Percentiles rank a stretch among this genome's conserved stretches.
Evolutionary conservation across 2,113 vertebrate species (phyloP).

Genomic region (Tetrax tetrax): DNA sequence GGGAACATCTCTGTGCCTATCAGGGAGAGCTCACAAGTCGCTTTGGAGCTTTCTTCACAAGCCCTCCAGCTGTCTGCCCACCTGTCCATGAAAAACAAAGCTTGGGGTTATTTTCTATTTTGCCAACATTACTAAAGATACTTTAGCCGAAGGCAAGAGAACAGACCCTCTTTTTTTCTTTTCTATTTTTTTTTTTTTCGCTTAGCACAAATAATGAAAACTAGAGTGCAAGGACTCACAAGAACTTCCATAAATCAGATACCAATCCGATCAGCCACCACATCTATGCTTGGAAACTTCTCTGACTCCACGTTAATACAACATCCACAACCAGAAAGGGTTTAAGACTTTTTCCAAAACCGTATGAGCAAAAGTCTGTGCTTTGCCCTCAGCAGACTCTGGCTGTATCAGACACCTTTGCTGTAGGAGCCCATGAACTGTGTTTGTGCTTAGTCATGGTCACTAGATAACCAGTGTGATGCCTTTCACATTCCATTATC

Average conservation of each 20-base stretch:
- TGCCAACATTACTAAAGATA: neutral
- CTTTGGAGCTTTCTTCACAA: neutral
- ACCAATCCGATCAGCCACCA: neutral
- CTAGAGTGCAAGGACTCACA: neutral
- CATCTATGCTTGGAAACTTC: neutral
- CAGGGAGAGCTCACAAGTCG: neutral
- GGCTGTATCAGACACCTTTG: neutral
- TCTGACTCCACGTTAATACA: neutral
- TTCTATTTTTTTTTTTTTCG: neutral
- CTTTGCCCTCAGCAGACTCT: neutral
- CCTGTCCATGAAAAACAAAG: neutral
- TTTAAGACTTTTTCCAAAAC: neutral
- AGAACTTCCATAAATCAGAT: neutral
- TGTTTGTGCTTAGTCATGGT: neutral
- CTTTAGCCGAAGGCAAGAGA: neutral
- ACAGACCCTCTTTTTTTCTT: neutral
- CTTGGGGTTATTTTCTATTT: neutral
- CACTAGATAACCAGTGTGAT: neutral
- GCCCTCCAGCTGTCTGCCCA: neutral
- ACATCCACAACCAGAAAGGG: neutral
- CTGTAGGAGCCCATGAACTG: neutral
- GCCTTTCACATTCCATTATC: neutral
- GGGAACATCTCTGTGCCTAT: neutral
- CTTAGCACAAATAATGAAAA: neutral
- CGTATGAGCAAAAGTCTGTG: accelerated